Conservation (phyloP, 2,888 invertebrate genomes). For the Rotaria sp. region DNA sequence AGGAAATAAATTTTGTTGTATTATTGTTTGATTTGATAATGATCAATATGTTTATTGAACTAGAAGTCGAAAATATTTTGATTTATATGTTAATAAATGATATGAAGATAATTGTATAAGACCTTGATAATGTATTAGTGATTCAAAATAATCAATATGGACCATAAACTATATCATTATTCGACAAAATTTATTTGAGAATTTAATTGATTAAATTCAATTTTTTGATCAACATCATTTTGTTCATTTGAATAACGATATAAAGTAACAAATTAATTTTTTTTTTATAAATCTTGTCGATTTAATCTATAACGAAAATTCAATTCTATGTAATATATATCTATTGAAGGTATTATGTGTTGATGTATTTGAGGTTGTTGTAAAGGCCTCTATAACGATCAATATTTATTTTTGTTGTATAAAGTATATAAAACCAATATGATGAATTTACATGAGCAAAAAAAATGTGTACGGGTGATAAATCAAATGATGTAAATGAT, state of each 20-base stretch:
- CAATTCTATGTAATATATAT: background rate
- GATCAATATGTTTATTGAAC: background rate
- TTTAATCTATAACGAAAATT: conserved; percentile 28
- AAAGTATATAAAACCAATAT: no score
- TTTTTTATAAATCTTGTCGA: background rate
- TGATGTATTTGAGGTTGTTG: background rate
- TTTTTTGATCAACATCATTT: conserved; percentile 26
- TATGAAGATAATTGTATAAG: background rate
- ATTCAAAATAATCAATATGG: conserved; percentile 7
- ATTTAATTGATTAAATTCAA: background rate
- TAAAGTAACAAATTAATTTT: background rate
- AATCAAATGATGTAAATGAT: no score
- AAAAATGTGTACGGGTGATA: no score
- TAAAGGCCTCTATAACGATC: background rate
- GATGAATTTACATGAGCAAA: no score
- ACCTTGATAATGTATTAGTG: background rate
- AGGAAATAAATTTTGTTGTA: background rate
- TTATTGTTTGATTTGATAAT: background rate
- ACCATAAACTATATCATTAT: background rate
- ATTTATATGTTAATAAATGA: conserved; percentile 34
- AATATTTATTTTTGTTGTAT: background rate
- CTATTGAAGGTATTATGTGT: background rate
- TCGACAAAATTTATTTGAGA: background rate
- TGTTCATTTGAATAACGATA: background rate
- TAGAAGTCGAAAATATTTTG: conserved; percentile 30